phyloP scores from a whole-genome alignment of 2,888 invertebrate genomes.

The Magallana nippona region DNA sequence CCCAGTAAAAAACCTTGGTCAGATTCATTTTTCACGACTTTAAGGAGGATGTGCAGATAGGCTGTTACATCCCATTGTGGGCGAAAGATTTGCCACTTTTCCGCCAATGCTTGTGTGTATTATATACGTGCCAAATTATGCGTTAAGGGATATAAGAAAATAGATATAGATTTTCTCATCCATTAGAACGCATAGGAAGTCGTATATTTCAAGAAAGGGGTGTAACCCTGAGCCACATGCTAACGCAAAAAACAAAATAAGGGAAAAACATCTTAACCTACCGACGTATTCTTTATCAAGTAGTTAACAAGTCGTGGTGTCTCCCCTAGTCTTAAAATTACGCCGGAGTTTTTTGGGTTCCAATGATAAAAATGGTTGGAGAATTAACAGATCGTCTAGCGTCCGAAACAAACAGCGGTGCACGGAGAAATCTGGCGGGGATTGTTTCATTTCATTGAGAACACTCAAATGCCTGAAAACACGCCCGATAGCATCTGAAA shows the following conservation, averaged over 20 bases:
- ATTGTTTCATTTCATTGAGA: conserved; percentile 32
- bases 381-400: conserved; percentile 12
- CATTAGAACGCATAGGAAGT: conserved; percentile 24
- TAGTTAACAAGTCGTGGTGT: conserved; percentile 30
- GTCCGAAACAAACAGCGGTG: conserved; percentile 19
- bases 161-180: conserved; percentile 35
- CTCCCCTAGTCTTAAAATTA: conserved; percentile 8
- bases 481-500: background rate
- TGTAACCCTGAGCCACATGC: conserved; percentile 25
- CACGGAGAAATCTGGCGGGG: conserved; percentile 21
- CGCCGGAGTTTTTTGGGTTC: conserved; percentile 25
- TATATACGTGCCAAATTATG: conserved; percentile 27
- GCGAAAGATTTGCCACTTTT: conserved; percentile 35
- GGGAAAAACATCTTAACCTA: conserved; percentile 16
- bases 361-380: conserved; percentile 30
- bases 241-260: conserved; percentile 30
- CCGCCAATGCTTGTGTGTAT: conserved; percentile 19
- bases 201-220: conserved; percentile 30
- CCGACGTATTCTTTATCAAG: conserved; percentile 18
- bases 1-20: background rate
- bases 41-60: conserved; percentile 27
- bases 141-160: conserved; percentile 29
- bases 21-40: background rate
- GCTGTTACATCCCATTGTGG: conserved; percentile 26
- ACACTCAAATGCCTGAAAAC: conserved; percentile 3